Percentiles rank a stretch among this genome's conserved stretches.
Evolutionary conservation across 2,888 invertebrate species (phyloP).

Genomic region (Dicranocentrus wangi): DNA sequence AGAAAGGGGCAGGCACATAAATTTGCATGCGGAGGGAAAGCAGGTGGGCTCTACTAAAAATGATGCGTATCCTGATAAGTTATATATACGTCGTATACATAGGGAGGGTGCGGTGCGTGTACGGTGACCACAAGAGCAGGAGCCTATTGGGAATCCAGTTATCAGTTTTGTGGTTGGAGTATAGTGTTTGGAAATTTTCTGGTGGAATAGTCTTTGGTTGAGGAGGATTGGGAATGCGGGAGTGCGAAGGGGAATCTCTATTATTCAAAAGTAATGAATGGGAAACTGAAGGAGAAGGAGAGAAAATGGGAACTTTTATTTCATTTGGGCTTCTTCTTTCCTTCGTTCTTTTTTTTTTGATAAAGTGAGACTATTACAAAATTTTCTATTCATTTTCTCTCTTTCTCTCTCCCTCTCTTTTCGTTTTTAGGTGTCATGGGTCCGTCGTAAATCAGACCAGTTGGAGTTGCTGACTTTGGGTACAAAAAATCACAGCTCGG

Average conservation of each 20-base stretch:
- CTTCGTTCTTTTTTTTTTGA: conserved; percentile 25
- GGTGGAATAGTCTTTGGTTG: too few species aligned
- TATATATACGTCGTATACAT: too few species aligned
- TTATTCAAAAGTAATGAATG: conserved; percentile 20
- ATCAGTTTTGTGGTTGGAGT: too few species aligned
- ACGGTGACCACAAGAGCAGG: too few species aligned
- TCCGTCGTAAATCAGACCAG: conserved; percentile 74
- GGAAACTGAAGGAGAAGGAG: neutral
- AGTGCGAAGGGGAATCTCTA: neutral
- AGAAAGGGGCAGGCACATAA: neutral
- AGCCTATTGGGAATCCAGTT: too few species aligned
- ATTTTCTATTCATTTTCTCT: too few species aligned
- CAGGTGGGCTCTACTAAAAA: too few species aligned
- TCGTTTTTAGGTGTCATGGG: conserved; percentile 74
- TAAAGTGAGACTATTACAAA: too few species aligned
- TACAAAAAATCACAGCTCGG: conserved; percentile 74
- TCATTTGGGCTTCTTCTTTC: neutral
- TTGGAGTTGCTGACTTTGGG: conserved; percentile 75
- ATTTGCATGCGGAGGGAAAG: neutral
- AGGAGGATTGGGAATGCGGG: too few species aligned
- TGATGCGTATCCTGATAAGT: too few species aligned
- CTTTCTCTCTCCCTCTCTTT: neutral
- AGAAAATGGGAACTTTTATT: conserved; percentile 7
- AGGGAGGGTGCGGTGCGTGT: too few species aligned
- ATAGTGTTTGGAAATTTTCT: too few species aligned